Evolutionary conservation across 1,140 invertebrate species (phyloP).

Genomic region (Drosophila arawakana): DNA sequence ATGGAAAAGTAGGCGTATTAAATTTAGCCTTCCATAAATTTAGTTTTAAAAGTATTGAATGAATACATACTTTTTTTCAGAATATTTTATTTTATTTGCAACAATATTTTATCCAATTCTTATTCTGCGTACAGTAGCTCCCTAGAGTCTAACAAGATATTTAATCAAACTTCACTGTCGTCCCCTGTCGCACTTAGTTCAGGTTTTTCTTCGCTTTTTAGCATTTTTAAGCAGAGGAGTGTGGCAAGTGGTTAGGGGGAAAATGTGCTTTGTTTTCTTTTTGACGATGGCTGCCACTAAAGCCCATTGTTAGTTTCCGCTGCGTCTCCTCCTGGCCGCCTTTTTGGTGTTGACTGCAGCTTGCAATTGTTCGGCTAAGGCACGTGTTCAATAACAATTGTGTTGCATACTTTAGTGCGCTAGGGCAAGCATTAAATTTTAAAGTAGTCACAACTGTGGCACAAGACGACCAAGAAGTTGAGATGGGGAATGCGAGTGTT

Average conservation of each 20-base stretch:
- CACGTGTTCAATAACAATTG: conserved; percentile 81
- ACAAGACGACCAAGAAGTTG: not conserved
- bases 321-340: not conserved
- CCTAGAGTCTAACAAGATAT: not conserved
- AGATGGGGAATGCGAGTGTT: conserved; percentile 5
- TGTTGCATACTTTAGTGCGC: conserved; percentile 76
- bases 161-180: conserved; percentile 5
- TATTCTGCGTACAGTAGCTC: not conserved
- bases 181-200: conserved; percentile 25
- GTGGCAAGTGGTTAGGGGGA: not conserved
- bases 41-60: too few relatives aligned
- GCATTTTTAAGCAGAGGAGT: conserved; percentile 56
- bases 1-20: too few relatives aligned
- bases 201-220: conserved; percentile 49
- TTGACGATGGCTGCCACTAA: conserved; percentile 56
- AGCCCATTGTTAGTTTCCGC: not conserved
- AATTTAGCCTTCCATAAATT: too few relatives aligned
- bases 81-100: too few relatives aligned
- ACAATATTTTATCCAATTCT: too few relatives aligned
- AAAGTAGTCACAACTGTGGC: conserved; percentile 43
- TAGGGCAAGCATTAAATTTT: conserved; percentile 66
- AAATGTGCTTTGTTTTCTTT: conserved; percentile 75
- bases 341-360: conserved; percentile 15
- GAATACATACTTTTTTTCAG: too few relatives aligned
- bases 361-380: conserved; percentile 40